These are phyloP conservation scores for Acanthiza pusilla DNA, from an alignment of 2,797 vertebrate species.

Conservation along the genomic window DNA sequence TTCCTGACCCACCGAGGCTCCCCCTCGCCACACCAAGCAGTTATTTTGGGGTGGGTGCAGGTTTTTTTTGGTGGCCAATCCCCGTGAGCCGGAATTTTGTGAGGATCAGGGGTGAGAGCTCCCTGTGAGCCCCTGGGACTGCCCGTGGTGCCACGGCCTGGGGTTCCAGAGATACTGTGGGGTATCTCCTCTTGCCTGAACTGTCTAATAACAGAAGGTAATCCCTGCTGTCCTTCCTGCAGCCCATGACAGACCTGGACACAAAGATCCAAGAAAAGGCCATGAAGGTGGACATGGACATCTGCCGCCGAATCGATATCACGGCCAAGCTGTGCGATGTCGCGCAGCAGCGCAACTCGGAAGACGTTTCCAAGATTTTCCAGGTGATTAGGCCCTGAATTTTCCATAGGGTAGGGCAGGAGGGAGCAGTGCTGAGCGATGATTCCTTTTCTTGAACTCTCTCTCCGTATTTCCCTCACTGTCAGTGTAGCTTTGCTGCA, in stretches of 20 bases:
- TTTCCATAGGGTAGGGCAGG: not conserved
- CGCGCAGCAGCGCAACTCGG: conserved; percentile 97
- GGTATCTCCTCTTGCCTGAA: conserved; percentile 59
- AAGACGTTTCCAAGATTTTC: conserved; percentile 98
- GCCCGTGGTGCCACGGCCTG: not conserved
- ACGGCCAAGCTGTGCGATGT: conserved; percentile 98
- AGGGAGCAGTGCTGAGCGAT: not conserved
- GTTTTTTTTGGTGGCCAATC: not conserved
- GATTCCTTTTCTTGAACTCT: not conserved
- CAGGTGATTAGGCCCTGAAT: conserved; percentile 78
- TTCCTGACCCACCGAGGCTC: not conserved
- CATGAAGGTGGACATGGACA: conserved; percentile 99
- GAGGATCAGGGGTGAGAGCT: not conserved
- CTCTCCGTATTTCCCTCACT: not conserved
- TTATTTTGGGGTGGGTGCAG: not conserved
- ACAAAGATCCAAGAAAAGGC: conserved; percentile 98
- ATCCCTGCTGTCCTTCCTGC: conserved; percentile 77
- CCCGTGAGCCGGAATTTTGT: not conserved
- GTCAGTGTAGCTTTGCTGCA: not conserved
- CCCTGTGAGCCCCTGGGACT: not conserved
- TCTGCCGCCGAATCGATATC: conserved; percentile 98
- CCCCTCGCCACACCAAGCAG: not conserved
- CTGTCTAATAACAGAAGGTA: conserved; percentile 68
- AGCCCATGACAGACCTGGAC: conserved; percentile 99
- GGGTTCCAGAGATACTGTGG: conserved; percentile 45